A percentile compares a stretch with the other conserved stretches of the same genome.
Evolutionary conservation across 2,113 vertebrate species (phyloP).

Genomic region (Syrmaticus mikado): DNA sequence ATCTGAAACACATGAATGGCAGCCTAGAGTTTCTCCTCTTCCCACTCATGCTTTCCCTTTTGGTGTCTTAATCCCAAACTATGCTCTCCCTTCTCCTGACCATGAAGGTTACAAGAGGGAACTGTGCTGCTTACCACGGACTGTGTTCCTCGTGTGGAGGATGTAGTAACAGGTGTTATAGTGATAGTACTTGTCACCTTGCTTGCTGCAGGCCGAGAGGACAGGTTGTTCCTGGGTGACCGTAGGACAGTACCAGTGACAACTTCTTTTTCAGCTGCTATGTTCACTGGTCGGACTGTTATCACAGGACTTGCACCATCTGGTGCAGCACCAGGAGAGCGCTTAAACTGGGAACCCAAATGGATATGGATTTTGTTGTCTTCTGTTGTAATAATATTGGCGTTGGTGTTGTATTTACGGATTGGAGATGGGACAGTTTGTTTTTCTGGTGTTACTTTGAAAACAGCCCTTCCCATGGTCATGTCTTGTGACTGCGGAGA

Average conservation of each 20-base stretch:
- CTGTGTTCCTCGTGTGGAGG: slow-evolving; percentile 84
- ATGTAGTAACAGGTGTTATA: slow-evolving; percentile 87
- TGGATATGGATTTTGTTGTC: slow-evolving; percentile 99
- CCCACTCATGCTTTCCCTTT: not conserved
- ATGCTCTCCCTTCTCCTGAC: not conserved
- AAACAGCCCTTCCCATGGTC: slow-evolving; percentile 83
- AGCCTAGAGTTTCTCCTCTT: not conserved
- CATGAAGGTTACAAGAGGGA: not conserved
- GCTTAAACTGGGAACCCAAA: slow-evolving; percentile 88
- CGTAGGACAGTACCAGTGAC: slow-evolving; percentile 88
- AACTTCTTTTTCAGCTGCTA: slow-evolving; percentile 82
- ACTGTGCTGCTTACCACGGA: slow-evolving; percentile 83
- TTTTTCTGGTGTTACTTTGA: slow-evolving; percentile 90
- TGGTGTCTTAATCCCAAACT: not conserved
- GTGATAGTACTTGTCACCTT: slow-evolving; percentile 96
- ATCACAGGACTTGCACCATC: slow-evolving; percentile 80
- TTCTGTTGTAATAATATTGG: slow-evolving; percentile 92
- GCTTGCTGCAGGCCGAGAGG: slow-evolving; percentile 73
- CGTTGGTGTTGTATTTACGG: slow-evolving; percentile 86
- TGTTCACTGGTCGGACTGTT: slow-evolving; percentile 82
- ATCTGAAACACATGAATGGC: not conserved
- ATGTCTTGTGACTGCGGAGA: slow-evolving; percentile 82
- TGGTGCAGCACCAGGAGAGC: slow-evolving; percentile 53
- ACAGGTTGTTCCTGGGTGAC: slow-evolving; percentile 81
- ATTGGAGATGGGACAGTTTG: slow-evolving; percentile 76